A percentile compares a stretch with the other conserved stretches of the same genome.
Evolutionary conservation across 2,888 invertebrate genomes (phyloP).

Genomic region (Yponomeuta malinellus): DNA sequence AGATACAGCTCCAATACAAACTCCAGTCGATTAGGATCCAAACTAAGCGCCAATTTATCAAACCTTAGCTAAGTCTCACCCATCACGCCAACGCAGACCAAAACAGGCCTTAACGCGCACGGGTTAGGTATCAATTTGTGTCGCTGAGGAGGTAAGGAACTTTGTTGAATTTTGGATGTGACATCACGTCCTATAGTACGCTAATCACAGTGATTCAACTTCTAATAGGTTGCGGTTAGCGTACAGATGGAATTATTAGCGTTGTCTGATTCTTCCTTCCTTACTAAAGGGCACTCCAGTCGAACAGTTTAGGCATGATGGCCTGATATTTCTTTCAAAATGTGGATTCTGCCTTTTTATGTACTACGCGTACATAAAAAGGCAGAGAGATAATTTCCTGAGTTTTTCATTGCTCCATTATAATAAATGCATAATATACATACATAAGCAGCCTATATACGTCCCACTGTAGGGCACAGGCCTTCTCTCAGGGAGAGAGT

Average conservation of each 20-base stretch:
- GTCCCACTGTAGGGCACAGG: too few relatives aligned
- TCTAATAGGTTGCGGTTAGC: background rate
- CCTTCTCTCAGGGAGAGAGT: too few relatives aligned
- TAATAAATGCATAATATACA: too few relatives aligned
- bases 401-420: too few relatives aligned
- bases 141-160: background rate
- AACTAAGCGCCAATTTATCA: conserved; percentile 1
- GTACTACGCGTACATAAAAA: too few relatives aligned
- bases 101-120: background rate
- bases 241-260: background rate
- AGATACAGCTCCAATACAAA: background rate
- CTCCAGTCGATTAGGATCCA: conserved; percentile 1
- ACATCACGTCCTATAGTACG: background rate
- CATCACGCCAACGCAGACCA: background rate
- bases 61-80: background rate
- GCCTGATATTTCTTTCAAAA: too few relatives aligned
- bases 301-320: too few relatives aligned
- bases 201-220: background rate
- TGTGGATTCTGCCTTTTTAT: too few relatives aligned
- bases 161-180: background rate
- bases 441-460: too few relatives aligned
- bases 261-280: background rate
- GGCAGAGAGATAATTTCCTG: too few relatives aligned
- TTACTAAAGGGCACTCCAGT: background rate
- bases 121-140: background rate